Percentiles rank a stretch among this genome's conserved stretches.
Evolutionary conservation across 2,113 vertebrate genomes (phyloP).

Genomic region (Sander vitreus): DNA sequence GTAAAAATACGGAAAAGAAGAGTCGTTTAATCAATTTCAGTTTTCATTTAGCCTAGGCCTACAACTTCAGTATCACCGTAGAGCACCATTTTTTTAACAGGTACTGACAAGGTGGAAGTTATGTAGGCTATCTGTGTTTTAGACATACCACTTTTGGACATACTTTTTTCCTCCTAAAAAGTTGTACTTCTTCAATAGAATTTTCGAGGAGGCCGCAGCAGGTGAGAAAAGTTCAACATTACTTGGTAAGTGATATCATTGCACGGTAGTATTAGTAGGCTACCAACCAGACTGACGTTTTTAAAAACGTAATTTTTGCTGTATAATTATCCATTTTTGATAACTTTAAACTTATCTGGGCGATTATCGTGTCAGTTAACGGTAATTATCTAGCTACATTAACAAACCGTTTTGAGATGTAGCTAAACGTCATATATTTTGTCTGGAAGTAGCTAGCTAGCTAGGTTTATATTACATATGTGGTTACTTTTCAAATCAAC

Average conservation of each 20-base stretch:
- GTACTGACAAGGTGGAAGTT: neutral
- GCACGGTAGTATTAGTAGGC: neutral
- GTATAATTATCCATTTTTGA: accelerated
- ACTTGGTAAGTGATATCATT: neutral
- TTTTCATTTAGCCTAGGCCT: slow-evolving; percentile 17
- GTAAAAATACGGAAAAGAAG: neutral
- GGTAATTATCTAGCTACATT: too few species aligned
- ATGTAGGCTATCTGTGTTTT: neutral
- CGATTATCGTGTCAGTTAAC: neutral
- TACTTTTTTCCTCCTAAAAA: neutral
- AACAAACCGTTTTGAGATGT: accelerated
- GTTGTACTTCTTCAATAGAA: neutral
- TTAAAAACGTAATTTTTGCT: neutral
- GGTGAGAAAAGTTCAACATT: neutral
- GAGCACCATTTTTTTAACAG: neutral
- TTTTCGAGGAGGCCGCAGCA: neutral
- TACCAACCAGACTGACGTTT: neutral
- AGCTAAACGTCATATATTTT: too few species aligned
- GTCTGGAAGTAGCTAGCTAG: too few species aligned
- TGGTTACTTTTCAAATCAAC: neutral
- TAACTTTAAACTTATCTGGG: neutral
- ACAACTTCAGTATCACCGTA: neutral
- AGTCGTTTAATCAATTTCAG: slow-evolving; percentile 29
- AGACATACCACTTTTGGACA: too few species aligned
- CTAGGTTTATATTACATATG: neutral